Base-by-base conservation (phyloP, 1,140 invertebrate species). In the Medauroidea extradentata region DNA sequence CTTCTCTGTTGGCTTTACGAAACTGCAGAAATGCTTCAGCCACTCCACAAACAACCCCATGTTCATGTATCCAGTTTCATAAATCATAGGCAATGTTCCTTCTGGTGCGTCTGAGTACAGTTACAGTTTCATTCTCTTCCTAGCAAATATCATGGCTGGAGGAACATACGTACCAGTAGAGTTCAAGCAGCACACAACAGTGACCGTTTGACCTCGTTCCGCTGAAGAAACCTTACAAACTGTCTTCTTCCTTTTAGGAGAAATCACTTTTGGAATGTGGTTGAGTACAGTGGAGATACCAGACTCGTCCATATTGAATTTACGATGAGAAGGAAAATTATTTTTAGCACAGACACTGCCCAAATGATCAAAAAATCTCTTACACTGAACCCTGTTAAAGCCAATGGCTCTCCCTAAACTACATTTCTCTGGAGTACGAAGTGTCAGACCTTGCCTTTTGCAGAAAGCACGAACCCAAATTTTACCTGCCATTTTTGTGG, bases 291-390 rank as follows among this genome's bases (percentile, higher is more conserved):
- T 77, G 24, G 69, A 73, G 16, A 77, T 61, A 34, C 71, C 75
- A 7, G 68, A 78, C 64, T 77, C 71, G 63, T 77, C 74, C 23
- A 71, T 55, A 59, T 79, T 80, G 49, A 56, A 75, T 39, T 77
- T 71, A 57, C 69, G 43, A 44, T 65, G 13, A 7, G 69, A 55
- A 25, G 62, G 29, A 65, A 74, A 75, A 43, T 73, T 69, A 49
- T 69, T 34, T 34, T 34, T 7, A 34, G 29, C 29, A 34, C 29
- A 34, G 11, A 34, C 29, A 34, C 29, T 34, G 29, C 5, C 29
- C 29, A 34, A 34, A 11, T 34, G 4, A 34, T 7, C 29, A 34
- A 34, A 34, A 34, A 34, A 34, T 34, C 29, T 34, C 29, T 11
- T 34, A 11, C 29, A 34, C 29, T 34, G 29, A 11, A 34, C 29